Conservation (phyloP, 1,140 invertebrate genomes). For the Nasonia giraulti region DNA sequence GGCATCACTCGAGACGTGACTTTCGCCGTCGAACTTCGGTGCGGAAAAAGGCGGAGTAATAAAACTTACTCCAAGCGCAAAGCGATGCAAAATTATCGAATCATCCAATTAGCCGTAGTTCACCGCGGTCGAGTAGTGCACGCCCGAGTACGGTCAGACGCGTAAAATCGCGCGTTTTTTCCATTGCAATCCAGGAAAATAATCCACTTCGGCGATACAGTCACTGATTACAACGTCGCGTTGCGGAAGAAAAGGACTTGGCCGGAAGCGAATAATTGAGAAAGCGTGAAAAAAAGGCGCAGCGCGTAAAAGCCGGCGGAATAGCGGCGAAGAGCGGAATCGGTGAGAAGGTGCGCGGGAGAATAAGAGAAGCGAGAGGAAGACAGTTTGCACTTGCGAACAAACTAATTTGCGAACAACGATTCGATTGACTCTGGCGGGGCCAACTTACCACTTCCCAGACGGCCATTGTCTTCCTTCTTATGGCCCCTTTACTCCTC, state of each 20-base stretch:
- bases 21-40: background rate
- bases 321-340: too few species aligned
- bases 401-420: constrained; percentile 55
- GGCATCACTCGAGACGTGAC: too few species aligned
- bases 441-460: constrained; percentile 29
- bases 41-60: too few species aligned
- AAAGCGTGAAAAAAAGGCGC: background rate
- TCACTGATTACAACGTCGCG: background rate
- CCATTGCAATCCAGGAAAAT: background rate
- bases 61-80: background rate
- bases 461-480: constrained; percentile 38
- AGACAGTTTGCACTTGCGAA: constrained; percentile 42
- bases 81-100: background rate
- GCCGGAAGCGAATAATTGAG: background rate
- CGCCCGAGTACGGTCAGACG: too few species aligned
- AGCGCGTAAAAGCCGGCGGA: background rate
- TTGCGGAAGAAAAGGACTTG: background rate
- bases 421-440: constrained; percentile 48
- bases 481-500: background rate
- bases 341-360: background rate
- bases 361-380: background rate
- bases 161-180: too few species aligned
- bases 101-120: background rate
- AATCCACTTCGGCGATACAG: background rate
- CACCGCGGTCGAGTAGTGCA: background rate